These are phyloP conservation scores for Idris sp. DNA, from an alignment of 1,140 invertebrate genomes.

Conservation along the genomic window DNA sequence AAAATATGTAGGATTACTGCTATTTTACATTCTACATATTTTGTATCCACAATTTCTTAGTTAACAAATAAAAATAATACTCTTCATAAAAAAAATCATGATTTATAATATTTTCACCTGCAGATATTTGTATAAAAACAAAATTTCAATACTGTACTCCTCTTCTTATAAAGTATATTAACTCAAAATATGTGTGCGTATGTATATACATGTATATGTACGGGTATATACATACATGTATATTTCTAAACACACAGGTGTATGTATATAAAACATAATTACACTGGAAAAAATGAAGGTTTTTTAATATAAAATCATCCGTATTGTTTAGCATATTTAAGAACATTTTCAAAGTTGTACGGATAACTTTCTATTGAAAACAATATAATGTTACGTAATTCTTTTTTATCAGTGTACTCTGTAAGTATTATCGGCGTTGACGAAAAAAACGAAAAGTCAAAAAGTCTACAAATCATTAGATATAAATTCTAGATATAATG, in stretches of 20 bases:
- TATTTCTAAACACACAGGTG: no score
- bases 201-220: conserved; percentile 8
- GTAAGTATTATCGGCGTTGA: conserved; percentile 52
- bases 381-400: neutral
- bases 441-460: conserved; percentile 31
- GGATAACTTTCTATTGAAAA: conserved; percentile 21
- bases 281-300: conserved; percentile 1
- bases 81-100: no score
- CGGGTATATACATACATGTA: conserved; percentile 10
- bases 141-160: conserved; percentile 13
- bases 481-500: conserved; percentile 45
- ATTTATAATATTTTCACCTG: no score
- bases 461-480: conserved; percentile 55
- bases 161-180: conserved; percentile 24
- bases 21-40: no score
- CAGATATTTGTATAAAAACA: no score
- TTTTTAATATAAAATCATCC: conserved; percentile 13
- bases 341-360: conserved; percentile 11
- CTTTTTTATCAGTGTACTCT: conserved; percentile 40
- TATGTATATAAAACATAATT: conserved; percentile 27
- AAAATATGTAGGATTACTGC: no score
- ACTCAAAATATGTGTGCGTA: conserved; percentile 22
- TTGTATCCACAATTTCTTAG: no score
- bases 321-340: conserved; percentile 1
- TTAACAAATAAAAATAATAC: no score